phyloP scores from a whole-genome alignment of 1,140 invertebrate species.

The Brachystomella parvula region DNA sequence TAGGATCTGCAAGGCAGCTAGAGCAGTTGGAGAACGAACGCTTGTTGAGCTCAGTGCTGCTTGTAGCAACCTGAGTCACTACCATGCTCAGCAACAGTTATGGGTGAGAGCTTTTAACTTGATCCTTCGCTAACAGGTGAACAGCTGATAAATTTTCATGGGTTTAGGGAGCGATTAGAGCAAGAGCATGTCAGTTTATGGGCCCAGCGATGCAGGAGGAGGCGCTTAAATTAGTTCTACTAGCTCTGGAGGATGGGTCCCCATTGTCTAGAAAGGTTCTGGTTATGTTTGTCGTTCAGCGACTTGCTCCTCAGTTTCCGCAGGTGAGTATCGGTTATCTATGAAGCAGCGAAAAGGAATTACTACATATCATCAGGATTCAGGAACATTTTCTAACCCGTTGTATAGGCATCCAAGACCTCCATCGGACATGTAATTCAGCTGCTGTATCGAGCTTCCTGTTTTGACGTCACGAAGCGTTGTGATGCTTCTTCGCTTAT shows the following conservation, averaged over 20 bases:
- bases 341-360: too few relatives aligned
- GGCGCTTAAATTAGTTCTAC: constrained; percentile 83
- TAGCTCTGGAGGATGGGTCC: constrained; percentile 91
- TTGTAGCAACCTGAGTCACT: constrained; percentile 29
- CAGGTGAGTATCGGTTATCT: constrained; percentile 50
- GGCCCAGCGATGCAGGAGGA: constrained; percentile 98
- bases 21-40: constrained; percentile 86
- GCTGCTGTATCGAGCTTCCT: constrained; percentile 90
- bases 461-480: constrained; percentile 91
- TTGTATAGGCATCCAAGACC: constrained; percentile 78
- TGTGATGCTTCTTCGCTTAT: constrained; percentile 96
- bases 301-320: constrained; percentile 87
- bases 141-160: neutral
- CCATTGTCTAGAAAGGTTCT: constrained; percentile 94
- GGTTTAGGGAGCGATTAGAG: constrained; percentile 63
- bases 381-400: too few relatives aligned
- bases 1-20: constrained; percentile 70
- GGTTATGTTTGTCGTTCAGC: constrained; percentile 97
- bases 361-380: too few relatives aligned
- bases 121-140: neutral
- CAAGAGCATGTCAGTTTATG: constrained; percentile 94
- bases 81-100: constrained; percentile 50
- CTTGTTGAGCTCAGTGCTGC: constrained; percentile 78
- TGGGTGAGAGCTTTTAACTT: constrained; percentile 56
- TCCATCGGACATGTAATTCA: constrained; percentile 98